phyloP scores from a whole-genome alignment of 2,113 vertebrate genomes.

The Ophthalmolycus amberensis region DNA sequence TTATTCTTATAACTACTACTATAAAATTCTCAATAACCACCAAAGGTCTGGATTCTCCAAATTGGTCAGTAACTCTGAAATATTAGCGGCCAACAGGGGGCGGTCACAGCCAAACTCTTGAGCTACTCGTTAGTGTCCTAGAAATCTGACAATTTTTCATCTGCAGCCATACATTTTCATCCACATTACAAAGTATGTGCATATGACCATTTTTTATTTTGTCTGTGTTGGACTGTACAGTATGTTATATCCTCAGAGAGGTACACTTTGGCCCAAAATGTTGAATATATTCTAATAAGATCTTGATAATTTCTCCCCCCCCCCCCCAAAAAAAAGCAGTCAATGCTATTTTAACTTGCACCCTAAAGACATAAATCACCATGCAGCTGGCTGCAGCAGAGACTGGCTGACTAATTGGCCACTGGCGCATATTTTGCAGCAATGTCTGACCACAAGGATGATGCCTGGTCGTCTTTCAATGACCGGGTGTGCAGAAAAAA shows the following conservation, averaged over 20 bases:
- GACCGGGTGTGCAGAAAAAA: background rate
- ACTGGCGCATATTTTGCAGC: background rate
- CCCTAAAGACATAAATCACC: slow-evolving; percentile 8
- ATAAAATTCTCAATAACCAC: background rate
- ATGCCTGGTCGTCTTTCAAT: background rate
- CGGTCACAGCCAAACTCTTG: slow-evolving; percentile 6
- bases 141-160: background rate
- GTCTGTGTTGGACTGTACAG: background rate
- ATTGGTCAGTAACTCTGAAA: background rate
- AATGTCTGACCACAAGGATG: background rate
- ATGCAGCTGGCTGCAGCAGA: background rate
- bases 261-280: background rate
- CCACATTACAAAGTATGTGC: background rate
- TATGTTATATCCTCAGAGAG: background rate
- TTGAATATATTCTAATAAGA: background rate
- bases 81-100: slow-evolving; percentile 56
- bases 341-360: background rate
- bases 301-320: background rate
- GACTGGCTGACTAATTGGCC: slow-evolving; percentile 7
- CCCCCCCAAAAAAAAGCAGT: background rate
- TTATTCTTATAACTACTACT: background rate
- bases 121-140: background rate
- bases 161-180: background rate
- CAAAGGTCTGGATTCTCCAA: background rate
- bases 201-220: background rate